These are phyloP conservation scores for Phylloscopus whistleri DNA, from an alignment of 2,113 vertebrate genomes.

Conservation along the genomic window DNA sequence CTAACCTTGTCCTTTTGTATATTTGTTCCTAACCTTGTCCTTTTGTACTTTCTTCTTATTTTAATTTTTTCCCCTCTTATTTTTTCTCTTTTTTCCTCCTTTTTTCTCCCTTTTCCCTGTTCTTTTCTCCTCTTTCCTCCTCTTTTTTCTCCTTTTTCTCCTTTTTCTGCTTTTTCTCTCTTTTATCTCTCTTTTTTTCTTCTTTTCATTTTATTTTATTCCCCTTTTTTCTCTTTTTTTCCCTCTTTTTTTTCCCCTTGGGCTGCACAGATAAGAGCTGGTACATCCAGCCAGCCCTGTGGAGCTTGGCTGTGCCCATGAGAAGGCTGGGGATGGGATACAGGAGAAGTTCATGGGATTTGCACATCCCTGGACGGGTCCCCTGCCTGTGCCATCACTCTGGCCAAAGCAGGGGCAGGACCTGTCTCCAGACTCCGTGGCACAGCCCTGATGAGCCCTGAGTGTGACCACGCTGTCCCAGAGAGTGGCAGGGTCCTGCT, in stretches of 20 bases:
- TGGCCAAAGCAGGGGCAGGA: neutral
- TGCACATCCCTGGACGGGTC: neutral
- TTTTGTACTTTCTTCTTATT: constrained; percentile 19
- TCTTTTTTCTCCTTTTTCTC: too few relatives aligned
- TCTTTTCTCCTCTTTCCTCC: neutral
- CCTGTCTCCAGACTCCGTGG: neutral
- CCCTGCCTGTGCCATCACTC: neutral
- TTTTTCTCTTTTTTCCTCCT: rapidly evolving
- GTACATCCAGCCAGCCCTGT: neutral
- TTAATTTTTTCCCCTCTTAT: neutral
- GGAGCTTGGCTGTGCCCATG: neutral
- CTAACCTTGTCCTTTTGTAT: constrained; percentile 67
- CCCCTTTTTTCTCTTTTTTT: neutral
- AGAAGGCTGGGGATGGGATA: neutral
- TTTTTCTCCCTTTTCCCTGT: too few relatives aligned
- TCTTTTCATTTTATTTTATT: neutral
- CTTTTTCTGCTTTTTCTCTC: neutral
- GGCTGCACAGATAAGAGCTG: constrained; percentile 31
- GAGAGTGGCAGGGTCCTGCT: rapidly evolving
- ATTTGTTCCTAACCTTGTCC: constrained; percentile 69
- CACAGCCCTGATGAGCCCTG: neutral
- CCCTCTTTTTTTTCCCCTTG: rapidly evolving
- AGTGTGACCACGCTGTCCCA: neutral
- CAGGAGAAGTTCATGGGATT: neutral
- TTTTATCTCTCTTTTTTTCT: neutral